Evolutionary conservation across 2,113 vertebrate genomes (phyloP), one percentile per base, ranked within the genome.

Genomic region (Clarias gariepinus): DNA sequence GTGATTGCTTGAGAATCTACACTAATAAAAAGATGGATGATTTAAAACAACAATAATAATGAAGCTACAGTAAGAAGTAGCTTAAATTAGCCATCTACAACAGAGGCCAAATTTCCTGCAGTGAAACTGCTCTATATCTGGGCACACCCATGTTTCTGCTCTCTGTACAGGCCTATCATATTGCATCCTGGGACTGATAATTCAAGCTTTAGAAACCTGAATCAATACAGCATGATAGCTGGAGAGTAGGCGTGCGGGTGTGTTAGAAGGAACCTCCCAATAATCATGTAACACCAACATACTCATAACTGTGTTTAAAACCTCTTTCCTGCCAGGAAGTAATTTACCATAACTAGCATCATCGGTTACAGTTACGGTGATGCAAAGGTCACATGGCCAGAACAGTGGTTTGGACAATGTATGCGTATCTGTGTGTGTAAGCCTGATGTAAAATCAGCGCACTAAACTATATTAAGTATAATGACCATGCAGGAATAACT

Each of bases 251-350:
- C 30, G 84, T 55, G 57, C 81, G n/a, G 23, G 80, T 82, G 53
- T 79, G 64, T 57, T 76, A 74, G 73, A 83, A 87, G 73, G 79
- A 73, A 21, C 52, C 64, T 76, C 41, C 9, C 52, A 73, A 47
- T 86, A 84, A 87, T 90, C 74, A 52, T n/a, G 78, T 90, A 88
- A 87, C 80, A 60, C 52, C 81, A 61, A 18, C 78, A 85, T 77
- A 57, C 53, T 41, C 57, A 13, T 90, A 90, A 90, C 86, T 89
- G 80, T 66, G 81, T 90, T 89, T 90, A 85, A 87, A 90, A 87
- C 80, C 85, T 61, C 87, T 85, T 89, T 90, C 89, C 86, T 85
- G 87, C 81, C 57, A 87, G 19, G 66, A 82, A 74, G 30, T 90
- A 87, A 88, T 41, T 90, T 83, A 90, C 69, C 81, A 73, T 83